These are phyloP conservation scores for Rotaria magnacalcarata DNA, from an alignment of 2,888 invertebrate genomes.

Conservation along the genomic window DNA sequence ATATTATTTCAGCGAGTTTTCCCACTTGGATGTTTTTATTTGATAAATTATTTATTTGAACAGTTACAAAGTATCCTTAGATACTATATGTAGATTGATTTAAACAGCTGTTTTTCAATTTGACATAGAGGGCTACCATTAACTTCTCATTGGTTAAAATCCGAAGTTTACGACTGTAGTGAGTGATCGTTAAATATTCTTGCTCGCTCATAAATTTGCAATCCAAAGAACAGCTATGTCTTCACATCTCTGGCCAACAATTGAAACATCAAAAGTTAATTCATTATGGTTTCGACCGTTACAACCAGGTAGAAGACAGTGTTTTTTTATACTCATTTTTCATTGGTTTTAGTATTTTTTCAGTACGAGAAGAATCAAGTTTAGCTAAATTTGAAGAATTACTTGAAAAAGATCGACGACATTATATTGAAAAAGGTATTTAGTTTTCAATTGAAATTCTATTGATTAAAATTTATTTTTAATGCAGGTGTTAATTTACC, in stretches of 20 bases:
- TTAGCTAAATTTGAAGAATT: neutral
- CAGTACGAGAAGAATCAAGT: neutral
- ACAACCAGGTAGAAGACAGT: neutral
- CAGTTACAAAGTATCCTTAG: too few relatives aligned
- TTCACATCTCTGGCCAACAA: neutral
- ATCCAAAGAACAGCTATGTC: neutral
- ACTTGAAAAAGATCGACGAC: neutral
- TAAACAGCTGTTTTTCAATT: neutral
- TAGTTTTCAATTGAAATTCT: neutral
- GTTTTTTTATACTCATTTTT: neutral
- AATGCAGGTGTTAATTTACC: neutral
- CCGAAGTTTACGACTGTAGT: too few relatives aligned
- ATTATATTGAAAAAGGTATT: neutral
- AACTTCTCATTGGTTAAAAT: neutral
- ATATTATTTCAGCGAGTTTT: too few relatives aligned
- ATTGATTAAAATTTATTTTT: neutral
- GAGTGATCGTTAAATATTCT: too few relatives aligned
- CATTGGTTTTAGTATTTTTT: neutral
- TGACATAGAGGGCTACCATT: neutral
- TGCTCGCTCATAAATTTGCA: neutral
- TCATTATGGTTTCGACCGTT: constrained; percentile 33
- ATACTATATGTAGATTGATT: too few relatives aligned
- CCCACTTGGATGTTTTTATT: too few relatives aligned
- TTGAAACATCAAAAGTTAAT: constrained; percentile 6
- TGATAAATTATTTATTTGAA: too few relatives aligned